These are phyloP conservation scores for Azorinus chamasolen DNA, from an alignment of 2,888 invertebrate genomes.

Conservation along the genomic window DNA sequence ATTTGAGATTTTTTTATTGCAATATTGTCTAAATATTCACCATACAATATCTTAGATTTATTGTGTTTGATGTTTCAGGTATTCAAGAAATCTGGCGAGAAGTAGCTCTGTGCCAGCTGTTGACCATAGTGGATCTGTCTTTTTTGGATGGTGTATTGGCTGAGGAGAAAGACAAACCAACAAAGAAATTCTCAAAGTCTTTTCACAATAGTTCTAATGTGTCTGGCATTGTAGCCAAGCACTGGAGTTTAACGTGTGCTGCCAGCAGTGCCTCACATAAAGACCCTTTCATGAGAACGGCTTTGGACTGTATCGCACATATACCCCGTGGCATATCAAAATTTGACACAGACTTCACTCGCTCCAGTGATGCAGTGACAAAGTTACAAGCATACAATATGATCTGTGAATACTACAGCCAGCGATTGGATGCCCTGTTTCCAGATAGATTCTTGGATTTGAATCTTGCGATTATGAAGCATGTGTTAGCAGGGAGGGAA, in stretches of 20 bases:
- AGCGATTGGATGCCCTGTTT: conserved; percentile 74
- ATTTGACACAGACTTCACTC: conserved; percentile 78
- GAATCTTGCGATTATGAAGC: conserved; percentile 81
- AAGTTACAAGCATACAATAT: conserved; percentile 81
- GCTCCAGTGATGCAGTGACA: conserved; percentile 68
- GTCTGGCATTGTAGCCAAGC: conserved; percentile 77
- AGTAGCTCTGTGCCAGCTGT: conserved; percentile 81
- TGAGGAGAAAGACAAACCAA: conserved; percentile 71
- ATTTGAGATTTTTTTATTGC: too few species aligned
- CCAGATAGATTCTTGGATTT: conserved; percentile 83
- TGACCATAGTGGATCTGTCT: conserved; percentile 83
- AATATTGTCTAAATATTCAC: too few species aligned
- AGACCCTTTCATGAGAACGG: conserved; percentile 81
- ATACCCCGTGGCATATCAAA: conserved; percentile 79
- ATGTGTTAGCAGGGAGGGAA: conserved; percentile 78
- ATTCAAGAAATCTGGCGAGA: conserved; percentile 82
- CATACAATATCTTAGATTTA: background rate
- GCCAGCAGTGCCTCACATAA: conserved; percentile 61
- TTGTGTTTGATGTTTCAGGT: conserved; percentile 60
- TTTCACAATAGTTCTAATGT: conserved; percentile 67
- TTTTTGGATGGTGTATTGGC: conserved; percentile 82
- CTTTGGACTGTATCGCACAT: conserved; percentile 81
- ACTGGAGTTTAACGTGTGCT: conserved; percentile 69
- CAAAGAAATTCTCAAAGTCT: conserved; percentile 57
- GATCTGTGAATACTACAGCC: conserved; percentile 78